Evolutionary conservation across 2,888 invertebrate species (phyloP), one percentile per base, ranked within the genome.

Genomic region (Mesoligia furuncula): DNA sequence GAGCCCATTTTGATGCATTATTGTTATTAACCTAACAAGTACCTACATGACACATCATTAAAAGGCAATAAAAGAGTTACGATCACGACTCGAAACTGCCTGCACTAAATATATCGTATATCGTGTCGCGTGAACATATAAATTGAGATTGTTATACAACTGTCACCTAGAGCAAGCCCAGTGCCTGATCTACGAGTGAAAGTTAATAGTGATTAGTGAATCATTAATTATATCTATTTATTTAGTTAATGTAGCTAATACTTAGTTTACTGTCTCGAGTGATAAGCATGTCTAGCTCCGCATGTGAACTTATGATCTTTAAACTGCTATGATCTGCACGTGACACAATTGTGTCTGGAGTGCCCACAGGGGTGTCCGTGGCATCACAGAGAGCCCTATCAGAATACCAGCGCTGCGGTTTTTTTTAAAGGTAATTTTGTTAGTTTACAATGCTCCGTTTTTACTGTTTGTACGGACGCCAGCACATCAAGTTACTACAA

Each of bases 171-270:
- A 31, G 17, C 48, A 39, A 59, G 20, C 13, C 17, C 17, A 36
- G 36, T 31, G 51, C 4, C 27, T 75, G 48, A 75, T 75, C 42
- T 81, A n/a, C 3, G 36, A 81, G 72, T 48, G 72, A 79, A 79
- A 83, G 79, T 27, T 17, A 27, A 42, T 11, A n/a, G 13, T 72
- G 62, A 27, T 36, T 11, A n/a, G 13, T 72, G 62, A 57, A 61
- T 66, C 36, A 39, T 36, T 15, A 24, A 31, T 24, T 54, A 39
- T 51, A 45, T 39, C 0, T 45, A 45, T 6, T 70, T 83, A 83
- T 83, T 70, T 36, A 3, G 61, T 36, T 13, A 11, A 61, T 59
- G 69, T 59, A 68, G 31, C 15, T 61, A 65, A 70, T 45, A 39
- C 39, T 39, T 45, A 69, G 17, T 57, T 39, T 51, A 75, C 48